Evolutionary conservation across 2,113 vertebrate species (phyloP).

Genomic region (Conger conger): DNA sequence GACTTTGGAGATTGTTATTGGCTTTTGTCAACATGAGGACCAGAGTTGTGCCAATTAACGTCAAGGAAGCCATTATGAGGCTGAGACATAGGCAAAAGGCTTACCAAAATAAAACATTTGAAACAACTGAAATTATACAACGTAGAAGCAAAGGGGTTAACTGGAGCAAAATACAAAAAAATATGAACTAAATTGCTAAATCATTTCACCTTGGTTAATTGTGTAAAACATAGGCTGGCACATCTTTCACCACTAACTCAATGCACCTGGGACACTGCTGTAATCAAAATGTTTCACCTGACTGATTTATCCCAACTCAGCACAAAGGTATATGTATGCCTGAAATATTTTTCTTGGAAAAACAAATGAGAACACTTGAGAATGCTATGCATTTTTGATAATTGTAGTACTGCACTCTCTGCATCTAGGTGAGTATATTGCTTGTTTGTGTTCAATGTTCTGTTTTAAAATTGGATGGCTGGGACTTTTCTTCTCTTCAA

Average conservation of each 20-base stretch:
- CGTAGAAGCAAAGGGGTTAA: background rate
- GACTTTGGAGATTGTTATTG: too few species aligned
- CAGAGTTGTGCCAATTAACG: too few species aligned
- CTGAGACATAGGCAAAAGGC: too few species aligned
- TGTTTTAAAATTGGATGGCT: constrained; percentile 8
- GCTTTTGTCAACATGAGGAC: too few species aligned
- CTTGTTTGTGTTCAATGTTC: constrained; percentile 10
- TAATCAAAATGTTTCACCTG: constrained; percentile 32
- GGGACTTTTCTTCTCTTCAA: constrained; percentile 15
- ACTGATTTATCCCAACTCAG: constrained; percentile 28
- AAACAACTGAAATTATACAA: too few species aligned
- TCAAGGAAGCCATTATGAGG: too few species aligned
- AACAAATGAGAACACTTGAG: background rate
- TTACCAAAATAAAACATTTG: too few species aligned
- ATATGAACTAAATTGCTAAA: background rate
- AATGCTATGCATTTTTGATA: background rate
- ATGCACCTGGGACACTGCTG: constrained; percentile 21
- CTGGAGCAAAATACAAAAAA: constrained; percentile 9
- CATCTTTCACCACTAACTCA: background rate
- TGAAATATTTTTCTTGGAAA: constrained; percentile 9
- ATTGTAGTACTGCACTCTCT: background rate
- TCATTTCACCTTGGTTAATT: constrained; percentile 16
- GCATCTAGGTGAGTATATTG: background rate
- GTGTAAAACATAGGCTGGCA: constrained; percentile 13
- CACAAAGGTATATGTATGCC: constrained; percentile 13